Evolutionary conservation across 1,140 invertebrate species (phyloP), one percentile per base, ranked within the genome.

Genomic region (Caenorhabditis brenneri): DNA sequence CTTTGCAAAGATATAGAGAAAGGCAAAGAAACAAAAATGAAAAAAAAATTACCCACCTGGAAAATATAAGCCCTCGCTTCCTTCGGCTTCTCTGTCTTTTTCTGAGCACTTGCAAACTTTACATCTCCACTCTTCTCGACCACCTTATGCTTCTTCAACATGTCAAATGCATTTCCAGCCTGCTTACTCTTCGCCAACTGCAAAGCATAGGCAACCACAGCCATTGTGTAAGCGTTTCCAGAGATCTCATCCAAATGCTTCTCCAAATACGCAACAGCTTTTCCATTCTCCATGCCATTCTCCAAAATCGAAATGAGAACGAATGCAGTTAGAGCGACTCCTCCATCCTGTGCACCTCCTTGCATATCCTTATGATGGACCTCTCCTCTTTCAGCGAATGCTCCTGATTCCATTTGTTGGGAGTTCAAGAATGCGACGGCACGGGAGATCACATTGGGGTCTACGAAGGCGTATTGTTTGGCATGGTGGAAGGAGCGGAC

Each of bases 401-500:
- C 95, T 49, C 97, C 97, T 90, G 95, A 95, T 60, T 91, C 89
- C 84, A 85, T 85, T 46, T 98, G 96, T 83, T 93, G 92, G 15
- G 92, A 91, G 0, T 94, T 92, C 79, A 99, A 92, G 94, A 96
- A 99, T 31, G 94, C 92, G 6, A 97, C 91, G 7, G 95, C 94
- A 53, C 93, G 92, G 4, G 92, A 91, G 69, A 97, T 93, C 65
- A 96, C 93, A 49, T 91, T 85, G 36, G 92, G 88, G 84, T 96
- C 95, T 65, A 97, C 93, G 74, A 93, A 93, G 58, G 97, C 95
- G 90, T 94, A 95, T 24, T 93, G 92, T 65, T 93, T 92, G 3
- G 96, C 96, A 91, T 95, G 94, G n/a, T 93, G 93, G 87, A 98
- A 94, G 46, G 96, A 95, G 86, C 95, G 94, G 0, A 94, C 94